These are phyloP conservation scores for Bradysia coprophila DNA, from an alignment of 1,140 invertebrate species.

Conservation along the genomic window DNA sequence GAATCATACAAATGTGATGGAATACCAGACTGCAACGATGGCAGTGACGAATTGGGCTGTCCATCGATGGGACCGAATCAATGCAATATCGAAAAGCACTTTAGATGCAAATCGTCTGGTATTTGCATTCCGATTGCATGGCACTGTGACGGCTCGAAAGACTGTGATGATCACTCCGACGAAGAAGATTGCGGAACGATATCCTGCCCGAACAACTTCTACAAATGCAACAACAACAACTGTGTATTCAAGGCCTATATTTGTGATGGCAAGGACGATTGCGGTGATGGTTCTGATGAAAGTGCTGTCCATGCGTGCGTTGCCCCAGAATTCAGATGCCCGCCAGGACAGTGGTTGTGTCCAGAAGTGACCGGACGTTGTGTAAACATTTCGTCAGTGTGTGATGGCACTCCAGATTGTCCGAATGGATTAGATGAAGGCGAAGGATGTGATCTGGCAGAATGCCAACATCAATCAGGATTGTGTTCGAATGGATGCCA, in stretches of 20 bases:
- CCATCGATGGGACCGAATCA: constrained; percentile 66
- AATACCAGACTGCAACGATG: constrained; percentile 81
- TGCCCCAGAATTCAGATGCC: constrained; percentile 56
- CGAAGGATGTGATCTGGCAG: constrained; percentile 54
- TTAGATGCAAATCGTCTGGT: constrained; percentile 67
- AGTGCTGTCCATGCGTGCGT: constrained; percentile 54
- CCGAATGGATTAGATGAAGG: constrained; percentile 88
- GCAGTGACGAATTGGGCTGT: constrained; percentile 76
- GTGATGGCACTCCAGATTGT: constrained; percentile 71
- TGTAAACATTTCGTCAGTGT: constrained; percentile 61
- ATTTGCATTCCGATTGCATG: constrained; percentile 86
- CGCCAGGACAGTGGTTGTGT: constrained; percentile 63
- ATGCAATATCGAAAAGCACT: constrained; percentile 76
- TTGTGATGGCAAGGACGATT: constrained; percentile 88
- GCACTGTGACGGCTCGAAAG: constrained; percentile 77
- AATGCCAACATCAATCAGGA: constrained; percentile 47
- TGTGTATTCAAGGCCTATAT: constrained; percentile 90
- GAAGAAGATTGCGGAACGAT: constrained; percentile 68
- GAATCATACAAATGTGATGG: constrained; percentile 87
- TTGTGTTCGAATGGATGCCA: constrained; percentile 76
- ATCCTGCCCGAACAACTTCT: constrained; percentile 55
- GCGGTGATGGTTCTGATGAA: constrained; percentile 88
- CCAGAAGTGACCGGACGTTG: constrained; percentile 58
- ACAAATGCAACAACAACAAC: constrained; percentile 69
- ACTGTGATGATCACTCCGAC: constrained; percentile 85